phyloP scores from a whole-genome alignment of 2,113 vertebrate species.

The Serinus canaria region DNA sequence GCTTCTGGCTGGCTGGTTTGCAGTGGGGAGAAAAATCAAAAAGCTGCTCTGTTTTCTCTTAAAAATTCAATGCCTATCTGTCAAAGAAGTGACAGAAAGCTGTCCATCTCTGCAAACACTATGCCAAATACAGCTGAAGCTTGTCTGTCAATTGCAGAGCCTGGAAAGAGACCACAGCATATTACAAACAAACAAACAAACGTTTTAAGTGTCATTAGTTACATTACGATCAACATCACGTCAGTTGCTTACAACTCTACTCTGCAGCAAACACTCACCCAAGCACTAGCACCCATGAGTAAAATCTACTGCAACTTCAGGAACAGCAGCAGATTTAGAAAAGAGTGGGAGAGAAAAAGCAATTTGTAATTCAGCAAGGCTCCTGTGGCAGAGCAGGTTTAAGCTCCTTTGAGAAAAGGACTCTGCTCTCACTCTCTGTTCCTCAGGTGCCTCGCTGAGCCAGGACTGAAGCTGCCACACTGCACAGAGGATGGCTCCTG shows the following conservation, averaged over 20 bases:
- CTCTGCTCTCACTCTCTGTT: neutral
- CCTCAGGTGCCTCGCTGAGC: neutral
- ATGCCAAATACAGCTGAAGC: neutral
- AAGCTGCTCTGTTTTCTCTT: neutral
- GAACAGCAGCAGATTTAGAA: conserved; percentile 5
- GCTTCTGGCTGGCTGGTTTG: neutral
- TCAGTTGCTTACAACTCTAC: neutral
- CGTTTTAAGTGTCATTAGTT: neutral
- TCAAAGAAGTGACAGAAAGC: neutral
- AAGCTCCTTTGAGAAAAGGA: neutral
- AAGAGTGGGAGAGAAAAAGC: neutral
- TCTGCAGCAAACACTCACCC: neutral
- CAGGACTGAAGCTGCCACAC: neutral
- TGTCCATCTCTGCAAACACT: neutral
- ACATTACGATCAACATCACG: neutral
- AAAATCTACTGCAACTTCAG: neutral
- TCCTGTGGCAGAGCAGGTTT: neutral
- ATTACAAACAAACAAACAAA: neutral
- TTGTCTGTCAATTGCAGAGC: neutral
- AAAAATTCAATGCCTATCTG: neutral
- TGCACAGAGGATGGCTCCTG: neutral
- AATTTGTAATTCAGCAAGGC: neutral
- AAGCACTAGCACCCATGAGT: neutral
- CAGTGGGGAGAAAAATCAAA: neutral
- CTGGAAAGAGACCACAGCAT: neutral